phyloP scores from a whole-genome alignment of 2,113 vertebrate genomes.

The Zosterops borbonicus region DNA sequence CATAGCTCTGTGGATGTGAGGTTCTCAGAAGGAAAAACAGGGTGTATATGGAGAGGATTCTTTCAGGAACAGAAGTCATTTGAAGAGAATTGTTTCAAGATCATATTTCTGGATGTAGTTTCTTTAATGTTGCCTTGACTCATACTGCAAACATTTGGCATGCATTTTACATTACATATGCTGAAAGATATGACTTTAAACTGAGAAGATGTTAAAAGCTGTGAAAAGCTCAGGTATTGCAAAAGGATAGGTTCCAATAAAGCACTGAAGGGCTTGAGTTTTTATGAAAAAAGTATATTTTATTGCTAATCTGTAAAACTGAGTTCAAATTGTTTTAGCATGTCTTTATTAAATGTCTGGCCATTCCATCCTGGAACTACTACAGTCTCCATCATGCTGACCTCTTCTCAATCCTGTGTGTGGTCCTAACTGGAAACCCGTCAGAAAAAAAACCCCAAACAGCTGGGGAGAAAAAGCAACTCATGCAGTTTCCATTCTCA shows the following conservation, averaged over 20 bases:
- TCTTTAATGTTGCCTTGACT: constrained; percentile 10
- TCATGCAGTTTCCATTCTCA: background rate
- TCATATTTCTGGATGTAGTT: background rate
- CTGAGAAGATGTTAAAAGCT: background rate
- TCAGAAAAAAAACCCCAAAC: background rate
- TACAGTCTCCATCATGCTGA: background rate
- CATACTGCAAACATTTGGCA: constrained; percentile 35
- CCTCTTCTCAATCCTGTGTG: background rate
- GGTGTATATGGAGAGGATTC: background rate
- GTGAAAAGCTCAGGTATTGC: background rate
- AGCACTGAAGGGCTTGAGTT: background rate
- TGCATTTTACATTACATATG: background rate
- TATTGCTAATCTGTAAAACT: constrained; percentile 14
- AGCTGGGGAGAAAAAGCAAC: background rate
- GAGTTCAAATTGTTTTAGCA: background rate
- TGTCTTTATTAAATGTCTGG: background rate
- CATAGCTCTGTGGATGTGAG: background rate
- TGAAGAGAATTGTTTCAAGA: background rate
- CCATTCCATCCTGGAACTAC: background rate
- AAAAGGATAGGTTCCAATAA: background rate
- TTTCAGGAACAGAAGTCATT: background rate
- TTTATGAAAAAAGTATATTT: background rate
- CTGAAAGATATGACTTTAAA: constrained; percentile 21
- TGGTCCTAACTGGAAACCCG: background rate
- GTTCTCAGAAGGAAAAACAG: background rate